phyloP scores from a whole-genome alignment of 2,113 vertebrate species.

The Peucedramus taeniatus region DNA sequence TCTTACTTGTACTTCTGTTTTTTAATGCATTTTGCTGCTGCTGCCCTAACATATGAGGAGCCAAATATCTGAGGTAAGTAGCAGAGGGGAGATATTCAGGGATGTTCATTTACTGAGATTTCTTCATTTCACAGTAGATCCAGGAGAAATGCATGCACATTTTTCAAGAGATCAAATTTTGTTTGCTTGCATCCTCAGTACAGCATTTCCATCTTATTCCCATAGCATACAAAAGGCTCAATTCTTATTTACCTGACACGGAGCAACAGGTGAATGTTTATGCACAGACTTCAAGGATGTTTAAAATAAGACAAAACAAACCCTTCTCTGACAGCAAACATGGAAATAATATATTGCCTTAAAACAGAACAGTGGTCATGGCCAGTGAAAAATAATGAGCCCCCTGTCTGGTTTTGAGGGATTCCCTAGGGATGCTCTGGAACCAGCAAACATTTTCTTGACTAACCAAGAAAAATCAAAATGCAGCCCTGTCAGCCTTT shows the following conservation, averaged over 20 bases:
- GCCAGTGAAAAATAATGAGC: conserved; percentile 5
- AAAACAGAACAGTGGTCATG: background rate
- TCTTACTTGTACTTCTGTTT: background rate
- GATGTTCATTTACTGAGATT: background rate
- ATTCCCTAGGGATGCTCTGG: background rate
- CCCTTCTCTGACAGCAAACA: background rate
- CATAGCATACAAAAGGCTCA: background rate
- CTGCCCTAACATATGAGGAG: background rate
- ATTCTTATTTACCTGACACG: background rate
- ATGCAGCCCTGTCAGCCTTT: background rate
- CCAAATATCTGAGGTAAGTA: background rate
- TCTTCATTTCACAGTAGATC: background rate
- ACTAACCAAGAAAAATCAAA: conserved; percentile 11
- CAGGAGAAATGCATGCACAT: background rate
- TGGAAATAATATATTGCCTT: conserved; percentile 12
- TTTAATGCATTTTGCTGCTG: background rate
- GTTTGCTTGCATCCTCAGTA: background rate
- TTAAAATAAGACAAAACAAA: conserved; percentile 27
- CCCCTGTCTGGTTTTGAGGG: background rate
- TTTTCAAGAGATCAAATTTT: background rate
- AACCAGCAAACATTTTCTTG: background rate
- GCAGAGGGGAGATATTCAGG: background rate
- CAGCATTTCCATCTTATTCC: background rate
- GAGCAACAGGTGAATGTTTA: background rate
- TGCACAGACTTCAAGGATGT: background rate